Percentiles rank a stretch among this genome's conserved stretches.
phyloP scores from a whole-genome alignment of 1,140 invertebrate genomes.

The Vanessa atalanta region DNA sequence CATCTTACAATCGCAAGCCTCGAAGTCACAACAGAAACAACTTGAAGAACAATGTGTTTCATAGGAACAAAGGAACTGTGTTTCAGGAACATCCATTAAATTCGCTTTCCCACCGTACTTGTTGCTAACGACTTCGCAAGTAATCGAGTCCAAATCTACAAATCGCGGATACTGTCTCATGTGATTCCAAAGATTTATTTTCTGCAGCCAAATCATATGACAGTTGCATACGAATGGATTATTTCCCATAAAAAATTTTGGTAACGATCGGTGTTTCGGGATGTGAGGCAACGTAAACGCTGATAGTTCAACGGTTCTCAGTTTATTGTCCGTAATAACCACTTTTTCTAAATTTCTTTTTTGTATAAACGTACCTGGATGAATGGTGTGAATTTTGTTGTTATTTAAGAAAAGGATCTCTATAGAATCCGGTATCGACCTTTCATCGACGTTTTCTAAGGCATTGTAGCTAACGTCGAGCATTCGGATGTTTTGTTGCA shows the following conservation, averaged over 20 bases:
- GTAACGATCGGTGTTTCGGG: conserved; percentile 83
- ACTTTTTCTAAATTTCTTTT: conserved; percentile 88
- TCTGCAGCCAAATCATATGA: conserved; percentile 91
- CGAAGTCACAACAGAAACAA: conserved; percentile 94
- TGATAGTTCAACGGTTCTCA: conserved; percentile 87
- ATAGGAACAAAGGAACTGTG: conserved; percentile 93
- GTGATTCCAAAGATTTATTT: conserved; percentile 86
- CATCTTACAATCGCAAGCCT: conserved; percentile 95
- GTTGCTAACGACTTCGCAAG: conserved; percentile 91
- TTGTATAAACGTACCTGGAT: conserved; percentile 87
- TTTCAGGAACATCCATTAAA: conserved; percentile 88
- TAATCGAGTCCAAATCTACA: conserved; percentile 90
- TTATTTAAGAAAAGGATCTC: conserved; percentile 89
- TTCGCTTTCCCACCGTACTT: conserved; percentile 89
- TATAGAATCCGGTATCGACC: conserved; percentile 87
- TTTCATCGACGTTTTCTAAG: conserved; percentile 85
- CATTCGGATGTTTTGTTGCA: conserved; percentile 89
- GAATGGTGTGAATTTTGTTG: conserved; percentile 87
- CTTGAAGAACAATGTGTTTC: conserved; percentile 92
- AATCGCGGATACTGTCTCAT: conserved; percentile 89
- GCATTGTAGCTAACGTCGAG: conserved; percentile 89
- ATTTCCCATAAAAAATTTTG: conserved; percentile 89
- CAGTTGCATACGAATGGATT: conserved; percentile 93
- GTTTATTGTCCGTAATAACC: conserved; percentile 88
- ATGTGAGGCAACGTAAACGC: conserved; percentile 86